Percentiles rank a stretch among this genome's conserved stretches.
phyloP scores from a whole-genome alignment of 2,797 vertebrate species.

The Pempheris klunzingeri region DNA sequence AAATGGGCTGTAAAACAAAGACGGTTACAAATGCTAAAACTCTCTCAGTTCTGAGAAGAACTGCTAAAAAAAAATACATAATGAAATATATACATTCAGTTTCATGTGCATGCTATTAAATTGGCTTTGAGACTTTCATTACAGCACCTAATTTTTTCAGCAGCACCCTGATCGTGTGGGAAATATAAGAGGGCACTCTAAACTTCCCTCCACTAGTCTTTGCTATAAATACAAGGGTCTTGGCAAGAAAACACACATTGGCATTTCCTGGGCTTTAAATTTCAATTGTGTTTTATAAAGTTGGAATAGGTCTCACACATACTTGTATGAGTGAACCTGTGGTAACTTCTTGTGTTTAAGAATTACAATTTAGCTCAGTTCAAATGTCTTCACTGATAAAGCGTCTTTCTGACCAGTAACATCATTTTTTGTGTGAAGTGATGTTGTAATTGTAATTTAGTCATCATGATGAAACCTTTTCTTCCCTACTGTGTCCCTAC shows the following conservation, averaged over 20 bases:
- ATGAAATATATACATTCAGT: not conserved
- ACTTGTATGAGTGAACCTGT: not conserved
- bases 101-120: not conserved
- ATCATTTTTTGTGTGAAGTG: too few species aligned
- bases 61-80: too few species aligned
- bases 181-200: too few species aligned
- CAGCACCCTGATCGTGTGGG: not conserved
- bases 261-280: not conserved
- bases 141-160: not conserved
- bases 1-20: not conserved
- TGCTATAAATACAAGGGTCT: not conserved
- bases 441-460: conserved; percentile 25
- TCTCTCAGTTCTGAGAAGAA: not conserved
- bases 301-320: too few species aligned
- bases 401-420: conserved; percentile 1
- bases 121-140: not conserved
- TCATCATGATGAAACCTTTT: conserved; percentile 22
- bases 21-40: not conserved
- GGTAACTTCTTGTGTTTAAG: not conserved
- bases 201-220: not conserved
- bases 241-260: not conserved
- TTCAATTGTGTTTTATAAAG: not conserved
- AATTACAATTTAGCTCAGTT: not conserved
- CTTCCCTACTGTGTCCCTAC: conserved; percentile 9
- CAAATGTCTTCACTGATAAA: not conserved